phyloP scores from a whole-genome alignment of 2,797 vertebrate species.

The Cirrhinus mrigala region DNA sequence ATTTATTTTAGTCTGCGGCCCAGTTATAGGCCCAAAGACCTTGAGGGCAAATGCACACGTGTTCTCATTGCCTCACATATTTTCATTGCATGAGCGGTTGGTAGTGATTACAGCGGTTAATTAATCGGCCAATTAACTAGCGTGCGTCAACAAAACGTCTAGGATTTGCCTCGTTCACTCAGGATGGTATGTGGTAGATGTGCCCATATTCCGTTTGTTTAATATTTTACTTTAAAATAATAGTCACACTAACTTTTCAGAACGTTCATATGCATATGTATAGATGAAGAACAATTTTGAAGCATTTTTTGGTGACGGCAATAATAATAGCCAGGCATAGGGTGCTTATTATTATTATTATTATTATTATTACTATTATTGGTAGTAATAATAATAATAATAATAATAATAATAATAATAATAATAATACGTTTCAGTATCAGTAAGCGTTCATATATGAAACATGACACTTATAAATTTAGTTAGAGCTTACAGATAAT shows the following conservation, averaged over 20 bases:
- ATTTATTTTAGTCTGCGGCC: background rate
- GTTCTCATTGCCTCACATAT: slow-evolving; percentile 17
- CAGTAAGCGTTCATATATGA: background rate
- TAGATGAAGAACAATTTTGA: background rate
- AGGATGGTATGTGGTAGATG: background rate
- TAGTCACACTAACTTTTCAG: background rate
- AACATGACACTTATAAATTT: background rate
- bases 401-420: background rate
- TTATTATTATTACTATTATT: background rate
- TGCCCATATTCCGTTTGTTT: background rate
- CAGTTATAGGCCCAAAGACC: background rate
- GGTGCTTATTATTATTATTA: background rate
- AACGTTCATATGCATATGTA: background rate
- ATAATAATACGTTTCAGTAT: background rate
- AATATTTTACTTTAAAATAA: background rate
- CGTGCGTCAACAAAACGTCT: slow-evolving; percentile 35
- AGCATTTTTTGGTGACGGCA: background rate
- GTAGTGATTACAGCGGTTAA: slow-evolving; percentile 46
- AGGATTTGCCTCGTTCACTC: slow-evolving; percentile 11
- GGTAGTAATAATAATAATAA: background rate
- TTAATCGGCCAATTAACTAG: slow-evolving; percentile 42
- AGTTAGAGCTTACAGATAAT: background rate
- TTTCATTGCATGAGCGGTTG: slow-evolving; percentile 14
- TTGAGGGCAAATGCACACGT: background rate
- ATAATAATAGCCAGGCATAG: background rate